These are phyloP conservation scores for Dryocosmus kuriphilus DNA, from an alignment of 2,888 invertebrate species.

Conservation along the genomic window DNA sequence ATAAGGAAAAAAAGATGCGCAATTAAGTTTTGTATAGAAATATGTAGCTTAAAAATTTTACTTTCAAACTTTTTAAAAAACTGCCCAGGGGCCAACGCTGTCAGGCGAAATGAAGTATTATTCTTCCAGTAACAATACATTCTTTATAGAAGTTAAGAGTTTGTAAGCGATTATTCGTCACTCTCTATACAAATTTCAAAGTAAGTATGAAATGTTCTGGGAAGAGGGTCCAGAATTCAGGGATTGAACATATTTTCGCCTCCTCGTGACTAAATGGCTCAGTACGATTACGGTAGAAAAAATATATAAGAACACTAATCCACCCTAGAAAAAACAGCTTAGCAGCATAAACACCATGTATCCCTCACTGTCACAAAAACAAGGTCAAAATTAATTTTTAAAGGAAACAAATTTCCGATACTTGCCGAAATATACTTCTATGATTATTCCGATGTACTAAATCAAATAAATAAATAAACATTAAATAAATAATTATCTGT, in stretches of 20 bases:
- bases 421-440: too few species aligned
- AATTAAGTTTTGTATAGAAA: too few species aligned
- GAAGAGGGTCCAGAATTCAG: neutral
- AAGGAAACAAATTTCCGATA: too few species aligned
- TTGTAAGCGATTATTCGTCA: neutral
- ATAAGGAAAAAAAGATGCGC: too few species aligned
- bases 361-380: neutral
- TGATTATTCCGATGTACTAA: too few species aligned
- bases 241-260: neutral
- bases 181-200: neutral
- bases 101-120: too few species aligned
- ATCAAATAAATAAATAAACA: too few species aligned
- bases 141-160: neutral
- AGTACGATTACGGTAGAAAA: neutral
- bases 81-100: too few species aligned
- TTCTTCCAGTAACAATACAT: neutral
- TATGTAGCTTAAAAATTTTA: too few species aligned
- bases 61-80: too few species aligned
- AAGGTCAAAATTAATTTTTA: neutral
- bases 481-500: too few species aligned
- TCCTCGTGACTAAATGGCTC: constrained; percentile 1
- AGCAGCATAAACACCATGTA: neutral
- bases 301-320: constrained; percentile 8
- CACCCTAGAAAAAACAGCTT: neutral
- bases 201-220: neutral